Evolutionary conservation across 2,888 invertebrate genomes (phyloP).

Genomic region (Antheraea yamamai): DNA sequence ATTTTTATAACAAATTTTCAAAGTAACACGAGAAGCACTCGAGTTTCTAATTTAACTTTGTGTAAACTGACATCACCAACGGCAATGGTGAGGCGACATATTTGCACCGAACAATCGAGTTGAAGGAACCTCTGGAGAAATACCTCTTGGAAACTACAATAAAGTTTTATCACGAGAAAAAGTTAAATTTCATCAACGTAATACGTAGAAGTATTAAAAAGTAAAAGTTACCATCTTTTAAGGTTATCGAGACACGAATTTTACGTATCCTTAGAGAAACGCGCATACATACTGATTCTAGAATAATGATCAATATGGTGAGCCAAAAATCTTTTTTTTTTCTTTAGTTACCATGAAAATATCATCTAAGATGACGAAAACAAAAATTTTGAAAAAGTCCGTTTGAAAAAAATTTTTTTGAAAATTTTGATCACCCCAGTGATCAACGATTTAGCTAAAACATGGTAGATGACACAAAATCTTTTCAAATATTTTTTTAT

Average conservation of each 20-base stretch:
- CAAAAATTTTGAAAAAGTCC: no score
- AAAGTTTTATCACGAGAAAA: constrained; percentile 29
- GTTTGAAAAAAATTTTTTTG: no score
- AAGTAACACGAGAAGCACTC: constrained; percentile 31
- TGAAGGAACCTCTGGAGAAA: constrained; percentile 34
- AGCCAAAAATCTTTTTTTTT: no score
- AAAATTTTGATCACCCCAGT: no score
- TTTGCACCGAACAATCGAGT: constrained; percentile 30
- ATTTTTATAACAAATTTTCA: constrained; percentile 18
- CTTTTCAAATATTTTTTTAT: no score
- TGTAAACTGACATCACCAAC: constrained; percentile 28
- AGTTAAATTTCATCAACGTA: constrained; percentile 21
- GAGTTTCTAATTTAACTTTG: constrained; percentile 41
- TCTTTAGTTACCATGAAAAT: no score
- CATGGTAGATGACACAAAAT: no score
- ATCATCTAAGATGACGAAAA: no score
- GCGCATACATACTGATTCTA: not conserved
- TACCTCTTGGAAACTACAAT: constrained; percentile 30
- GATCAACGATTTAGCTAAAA: no score
- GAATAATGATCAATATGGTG: no score
- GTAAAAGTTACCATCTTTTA: constrained; percentile 13
- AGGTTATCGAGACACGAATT: not conserved
- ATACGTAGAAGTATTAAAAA: constrained; percentile 20
- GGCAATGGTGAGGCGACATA: constrained; percentile 31
- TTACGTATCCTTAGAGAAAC: not conserved